Evolutionary conservation across 2,113 vertebrate species (phyloP), one percentile per base, ranked within the genome.

Genomic region (Cyphomyrus discorhynchus): DNA sequence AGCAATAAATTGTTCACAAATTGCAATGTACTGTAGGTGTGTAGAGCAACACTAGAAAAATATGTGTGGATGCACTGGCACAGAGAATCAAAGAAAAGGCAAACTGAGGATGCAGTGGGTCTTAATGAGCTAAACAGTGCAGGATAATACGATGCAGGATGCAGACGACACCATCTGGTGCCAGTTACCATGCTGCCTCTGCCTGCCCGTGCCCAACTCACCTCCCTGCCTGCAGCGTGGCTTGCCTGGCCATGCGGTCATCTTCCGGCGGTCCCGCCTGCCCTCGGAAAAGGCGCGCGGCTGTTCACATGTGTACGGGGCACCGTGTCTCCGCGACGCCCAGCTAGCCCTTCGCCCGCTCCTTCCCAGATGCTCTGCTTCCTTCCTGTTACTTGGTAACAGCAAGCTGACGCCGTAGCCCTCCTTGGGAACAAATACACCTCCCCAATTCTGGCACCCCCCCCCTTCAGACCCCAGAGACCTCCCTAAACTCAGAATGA

Each of bases 311-410:
- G 49, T 42, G 50, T 19, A 58, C 13, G 5, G 77, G 11, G 11
- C 70, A 35, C 66, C 50, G 27, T 21, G 3, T 24, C 27, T 9
- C 39, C 13, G 19, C 35, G 13, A 53, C 56, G 8, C 88, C 17
- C 89, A 42, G n/a, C 17, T 17, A 27, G 31, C 46, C 85, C 27
- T 74, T 19, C 42, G 24, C 42, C 42, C 62, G 27, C 77, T n/a
- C 70, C 88, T 90, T 31, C 90, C 66, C 90, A 87, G 87, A 85
- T 89, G 35, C 90, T 50, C 87, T 90, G 92, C 90, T 90, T 91
- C 90, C 88, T 90, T 90, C 83, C 91, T 80, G 93, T 89, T 92
- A 94, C 95, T 92, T 95, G 93, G 96, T 94, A 95, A 96, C 95
- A 90, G 93, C 74, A 87, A 92, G 90, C 93, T 92, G 94, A 93